Evolutionary conservation across 2,797 vertebrate species (phyloP).

Genomic region (Xenops minutus): DNA sequence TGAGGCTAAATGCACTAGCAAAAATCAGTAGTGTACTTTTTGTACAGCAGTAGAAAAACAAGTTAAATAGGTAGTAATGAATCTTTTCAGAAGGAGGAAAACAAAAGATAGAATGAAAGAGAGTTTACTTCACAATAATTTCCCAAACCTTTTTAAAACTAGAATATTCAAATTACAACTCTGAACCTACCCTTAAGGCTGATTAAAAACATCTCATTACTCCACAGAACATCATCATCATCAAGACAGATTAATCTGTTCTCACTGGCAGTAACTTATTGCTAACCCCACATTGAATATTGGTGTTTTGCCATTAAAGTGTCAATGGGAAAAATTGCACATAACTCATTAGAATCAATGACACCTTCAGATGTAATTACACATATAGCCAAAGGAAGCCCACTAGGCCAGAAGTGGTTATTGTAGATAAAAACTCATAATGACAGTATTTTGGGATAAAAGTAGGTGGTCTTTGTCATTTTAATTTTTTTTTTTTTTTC

Average conservation of each 20-base stretch:
- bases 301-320: neutral
- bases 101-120: neutral
- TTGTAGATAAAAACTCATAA: neutral
- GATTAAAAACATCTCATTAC: constrained; percentile 6
- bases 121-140: neutral
- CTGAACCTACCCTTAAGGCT: neutral
- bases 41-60: neutral
- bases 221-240: neutral
- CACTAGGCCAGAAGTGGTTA: neutral
- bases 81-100: neutral
- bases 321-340: neutral
- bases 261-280: neutral
- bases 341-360: neutral
- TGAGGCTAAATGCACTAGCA: neutral
- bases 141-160: neutral
- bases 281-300: neutral
- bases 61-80: neutral
- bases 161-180: neutral
- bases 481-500: neutral
- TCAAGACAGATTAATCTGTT: neutral
- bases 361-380: neutral
- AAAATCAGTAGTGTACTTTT: neutral
- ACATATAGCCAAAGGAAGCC: neutral
- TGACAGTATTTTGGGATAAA: neutral
- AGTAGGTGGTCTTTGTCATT: neutral